These are phyloP conservation scores for Egretta garzetta DNA, from an alignment of 2,113 vertebrate species.

Conservation along the genomic window DNA sequence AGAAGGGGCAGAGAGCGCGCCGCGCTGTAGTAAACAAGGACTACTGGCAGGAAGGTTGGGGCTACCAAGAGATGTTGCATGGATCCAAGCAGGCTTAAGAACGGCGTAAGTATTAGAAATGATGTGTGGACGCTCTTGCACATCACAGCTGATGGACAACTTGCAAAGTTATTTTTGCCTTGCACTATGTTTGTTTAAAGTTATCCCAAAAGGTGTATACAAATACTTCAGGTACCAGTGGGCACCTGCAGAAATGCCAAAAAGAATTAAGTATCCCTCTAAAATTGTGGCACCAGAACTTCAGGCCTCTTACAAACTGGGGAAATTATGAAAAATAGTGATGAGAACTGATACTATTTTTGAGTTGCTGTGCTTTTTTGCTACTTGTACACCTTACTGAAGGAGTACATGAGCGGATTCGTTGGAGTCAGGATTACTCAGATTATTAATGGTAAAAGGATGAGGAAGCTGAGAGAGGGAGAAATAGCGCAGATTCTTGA, in stretches of 20 bases:
- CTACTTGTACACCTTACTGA: background rate
- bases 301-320: background rate
- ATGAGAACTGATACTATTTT: background rate
- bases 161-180: background rate
- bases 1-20: background rate
- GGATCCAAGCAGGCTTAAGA: background rate
- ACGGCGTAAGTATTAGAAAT: background rate
- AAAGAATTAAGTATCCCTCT: background rate
- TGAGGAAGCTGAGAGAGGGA: background rate
- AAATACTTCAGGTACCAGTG: background rate
- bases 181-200: background rate
- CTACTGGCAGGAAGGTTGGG: background rate
- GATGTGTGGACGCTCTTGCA: background rate
- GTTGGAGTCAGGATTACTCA: background rate
- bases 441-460: background rate
- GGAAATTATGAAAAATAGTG: background rate
- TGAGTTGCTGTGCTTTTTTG: background rate
- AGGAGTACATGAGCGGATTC: background rate
- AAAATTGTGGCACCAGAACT: background rate
- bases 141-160: background rate
- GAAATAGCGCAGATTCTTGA: constrained; percentile 25
- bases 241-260: background rate
- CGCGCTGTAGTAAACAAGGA: rapidly evolving
- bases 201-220: background rate
- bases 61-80: background rate